Evolutionary conservation across 2,113 vertebrate species (phyloP).

Genomic region (Ceyx cyanopectus): DNA sequence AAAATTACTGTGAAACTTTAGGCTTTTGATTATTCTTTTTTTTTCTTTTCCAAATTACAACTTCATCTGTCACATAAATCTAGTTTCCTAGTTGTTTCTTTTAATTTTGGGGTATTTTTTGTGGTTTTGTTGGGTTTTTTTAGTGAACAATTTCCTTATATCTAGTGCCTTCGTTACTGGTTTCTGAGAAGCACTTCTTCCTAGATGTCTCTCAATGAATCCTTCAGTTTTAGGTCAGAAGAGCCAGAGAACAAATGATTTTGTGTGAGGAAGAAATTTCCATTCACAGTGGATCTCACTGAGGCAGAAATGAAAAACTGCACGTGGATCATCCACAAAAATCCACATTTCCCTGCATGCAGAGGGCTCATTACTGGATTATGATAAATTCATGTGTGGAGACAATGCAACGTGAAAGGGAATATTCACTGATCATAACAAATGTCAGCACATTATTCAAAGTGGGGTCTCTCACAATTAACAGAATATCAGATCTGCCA

Average conservation of each 20-base stretch:
- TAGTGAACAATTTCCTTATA: neutral
- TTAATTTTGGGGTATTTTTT: neutral
- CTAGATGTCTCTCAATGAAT: neutral
- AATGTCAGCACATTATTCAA: conserved; percentile 23
- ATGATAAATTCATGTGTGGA: conserved; percentile 23
- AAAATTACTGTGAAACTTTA: neutral
- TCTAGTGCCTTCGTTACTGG: neutral
- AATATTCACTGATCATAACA: conserved; percentile 26
- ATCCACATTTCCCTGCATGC: neutral
- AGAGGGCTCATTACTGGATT: conserved; percentile 31
- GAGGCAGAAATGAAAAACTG: conserved; percentile 18
- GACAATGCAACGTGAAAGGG: conserved; percentile 29
- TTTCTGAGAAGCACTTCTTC: neutral
- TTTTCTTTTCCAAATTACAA: neutral
- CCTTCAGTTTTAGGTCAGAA: neutral
- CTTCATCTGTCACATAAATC: neutral
- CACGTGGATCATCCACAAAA: fast-evolving
- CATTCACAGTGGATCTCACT: neutral
- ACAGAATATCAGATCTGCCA: conserved; percentile 39
- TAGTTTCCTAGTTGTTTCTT: neutral
- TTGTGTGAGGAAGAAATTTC: neutral
- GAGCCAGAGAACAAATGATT: neutral
- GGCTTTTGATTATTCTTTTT: neutral
- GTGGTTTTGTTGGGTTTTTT: neutral
- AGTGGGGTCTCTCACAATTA: conserved; percentile 40